Evolutionary conservation across 2,888 invertebrate species (phyloP).

Genomic region (Leucophenga montana): DNA sequence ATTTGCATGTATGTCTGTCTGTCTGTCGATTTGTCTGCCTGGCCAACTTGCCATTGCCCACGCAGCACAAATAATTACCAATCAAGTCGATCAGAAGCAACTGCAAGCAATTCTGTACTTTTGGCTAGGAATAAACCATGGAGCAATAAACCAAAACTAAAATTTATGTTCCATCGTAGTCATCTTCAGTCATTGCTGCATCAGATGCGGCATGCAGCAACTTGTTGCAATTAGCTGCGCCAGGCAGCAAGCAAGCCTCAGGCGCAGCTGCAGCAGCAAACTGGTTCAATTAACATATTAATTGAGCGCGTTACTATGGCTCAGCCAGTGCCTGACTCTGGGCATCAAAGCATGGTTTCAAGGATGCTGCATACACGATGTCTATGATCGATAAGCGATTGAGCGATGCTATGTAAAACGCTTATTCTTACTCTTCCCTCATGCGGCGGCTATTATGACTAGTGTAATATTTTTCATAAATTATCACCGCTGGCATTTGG

Average conservation of each 20-base stretch:
- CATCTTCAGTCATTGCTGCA: not conserved
- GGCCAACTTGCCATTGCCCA: conserved; percentile 3
- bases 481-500: not conserved
- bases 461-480: conserved; percentile 12
- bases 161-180: not conserved
- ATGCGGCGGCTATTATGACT: conserved; percentile 4
- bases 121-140: conserved; percentile 6
- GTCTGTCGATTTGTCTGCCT: not conserved
- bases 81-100: not conserved
- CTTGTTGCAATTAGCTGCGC: not conserved
- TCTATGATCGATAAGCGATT: conserved; percentile 13
- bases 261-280: conserved; percentile 11
- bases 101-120: conserved; percentile 14
- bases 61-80: conserved; percentile 20
- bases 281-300: conserved; percentile 27
- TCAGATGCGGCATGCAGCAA: not conserved
- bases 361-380: not conserved
- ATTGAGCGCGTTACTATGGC: conserved; percentile 11
- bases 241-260: not conserved
- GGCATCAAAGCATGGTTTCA: not conserved
- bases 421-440: not conserved
- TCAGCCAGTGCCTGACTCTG: not conserved
- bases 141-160: conserved; percentile 6
- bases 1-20: not conserved
- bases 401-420: not conserved